Evolutionary conservation across 2,113 vertebrate species (phyloP), one percentile per base, ranked within the genome.

Genomic region (Erythrocebus patas): DNA sequence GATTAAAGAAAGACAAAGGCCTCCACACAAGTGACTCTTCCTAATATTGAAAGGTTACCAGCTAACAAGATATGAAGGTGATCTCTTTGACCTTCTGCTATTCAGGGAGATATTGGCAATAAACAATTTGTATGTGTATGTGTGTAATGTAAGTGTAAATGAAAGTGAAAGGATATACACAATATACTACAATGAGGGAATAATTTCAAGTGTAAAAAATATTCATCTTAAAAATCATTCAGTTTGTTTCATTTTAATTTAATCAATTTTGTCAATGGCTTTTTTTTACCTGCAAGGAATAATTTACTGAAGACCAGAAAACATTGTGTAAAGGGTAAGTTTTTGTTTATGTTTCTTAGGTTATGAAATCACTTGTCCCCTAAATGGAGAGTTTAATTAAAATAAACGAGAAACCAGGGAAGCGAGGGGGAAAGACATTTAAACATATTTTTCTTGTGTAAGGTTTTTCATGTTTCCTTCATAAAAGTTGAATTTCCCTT

Each of bases 401-500:
- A 98, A 98, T 78, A 98, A 96, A 98, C 96, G 96, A 95, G 96
- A 98, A 96, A 94, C 75, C 38, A 96, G 88, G 91, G 72, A 98
- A 97, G 76, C n/a, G 8, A 16, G 68, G 43, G 91, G 96, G 96
- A 97, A 90, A 96, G 88, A 92, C 92, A 95, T 97, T 96, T 97
- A 75, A 91, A 96, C 61, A 86, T 85, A 93, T 98, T 98, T 98
- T 97, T 98, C 59, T 93, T 96, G 73, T 61, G 27, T 94, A 87
- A 95, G 14, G 0, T 11, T 98, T 97, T 98, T 93, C 92, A 27
- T 97, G 96, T 90, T 98, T 98, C 97, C 96, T 98, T 98, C 96
- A 96, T 97, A 97, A 96, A 88, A 96, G 32, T 81, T 96, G 84
- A 97, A 98, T 98, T 98, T 98, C 43, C 81, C 97, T 98, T 98